A percentile compares a stretch with the other conserved stretches of the same genome.
These are phyloP conservation scores for Heterochromis multidens DNA, from an alignment of 2,113 vertebrate genomes.

Conservation along the genomic window DNA sequence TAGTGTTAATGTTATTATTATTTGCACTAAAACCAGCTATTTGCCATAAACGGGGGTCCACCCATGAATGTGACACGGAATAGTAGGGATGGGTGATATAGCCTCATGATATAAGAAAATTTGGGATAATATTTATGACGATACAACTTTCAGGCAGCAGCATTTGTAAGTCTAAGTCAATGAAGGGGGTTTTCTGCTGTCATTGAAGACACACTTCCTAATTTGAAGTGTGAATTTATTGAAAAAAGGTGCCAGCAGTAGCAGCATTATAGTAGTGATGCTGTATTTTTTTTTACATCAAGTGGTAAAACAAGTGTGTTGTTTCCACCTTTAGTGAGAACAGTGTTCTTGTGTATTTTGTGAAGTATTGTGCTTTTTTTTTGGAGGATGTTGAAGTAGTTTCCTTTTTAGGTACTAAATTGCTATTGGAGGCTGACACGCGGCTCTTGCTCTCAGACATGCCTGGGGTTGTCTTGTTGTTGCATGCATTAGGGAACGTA, in stretches of 20 bases:
- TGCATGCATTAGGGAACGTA: neutral
- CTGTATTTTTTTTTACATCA: neutral
- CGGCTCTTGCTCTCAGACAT: neutral
- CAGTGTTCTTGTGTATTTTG: neutral
- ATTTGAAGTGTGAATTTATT: neutral
- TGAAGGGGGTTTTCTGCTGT: neutral
- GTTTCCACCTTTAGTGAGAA: neutral
- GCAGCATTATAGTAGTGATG: neutral
- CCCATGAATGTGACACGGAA: neutral
- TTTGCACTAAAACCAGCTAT: neutral
- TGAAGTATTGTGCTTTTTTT: neutral
- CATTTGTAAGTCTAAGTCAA: neutral
- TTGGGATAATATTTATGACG: too few relatives aligned
- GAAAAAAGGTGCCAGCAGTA: neutral
- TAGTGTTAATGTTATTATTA: neutral
- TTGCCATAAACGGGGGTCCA: neutral
- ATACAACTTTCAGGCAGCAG: too few relatives aligned
- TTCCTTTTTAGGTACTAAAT: neutral
- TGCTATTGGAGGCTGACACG: neutral
- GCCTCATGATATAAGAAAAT: too few relatives aligned
- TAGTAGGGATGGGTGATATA: too few relatives aligned
- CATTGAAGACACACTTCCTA: neutral
- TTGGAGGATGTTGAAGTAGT: neutral
- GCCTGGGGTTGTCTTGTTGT: neutral
- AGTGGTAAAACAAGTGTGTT: neutral